Percentiles rank a stretch among this genome's conserved stretches.
phyloP scores from a whole-genome alignment of 1,140 invertebrate species.

The Panagrolaimus sp. region DNA sequence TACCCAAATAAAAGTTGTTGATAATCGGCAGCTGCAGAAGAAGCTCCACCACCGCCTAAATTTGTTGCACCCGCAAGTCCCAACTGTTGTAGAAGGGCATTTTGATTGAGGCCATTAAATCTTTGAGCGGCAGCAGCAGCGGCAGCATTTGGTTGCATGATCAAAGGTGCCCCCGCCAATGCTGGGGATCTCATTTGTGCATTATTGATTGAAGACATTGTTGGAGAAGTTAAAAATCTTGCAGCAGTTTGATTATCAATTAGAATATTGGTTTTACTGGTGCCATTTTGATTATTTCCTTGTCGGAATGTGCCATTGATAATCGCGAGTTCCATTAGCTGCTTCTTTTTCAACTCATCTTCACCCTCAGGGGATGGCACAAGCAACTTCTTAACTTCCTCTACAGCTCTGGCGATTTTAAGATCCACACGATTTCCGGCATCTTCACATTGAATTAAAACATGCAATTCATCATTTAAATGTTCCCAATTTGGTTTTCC shows the following conservation, averaged over 20 bases:
- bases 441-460: conserved; percentile 95
- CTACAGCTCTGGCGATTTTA: conserved; percentile 85
- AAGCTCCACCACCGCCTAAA: not conserved
- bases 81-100: conserved; percentile 4
- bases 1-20: conserved; percentile 9
- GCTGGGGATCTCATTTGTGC: not conserved
- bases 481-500: conserved; percentile 99
- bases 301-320: conserved; percentile 92
- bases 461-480: conserved; percentile 94
- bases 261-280: conserved; percentile 14
- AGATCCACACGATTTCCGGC: conserved; percentile 88
- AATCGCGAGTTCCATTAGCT: conserved; percentile 98
- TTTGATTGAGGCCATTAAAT: not conserved
- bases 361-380: conserved; percentile 86
- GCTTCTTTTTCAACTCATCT: conserved; percentile 97
- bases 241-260: conserved; percentile 4
- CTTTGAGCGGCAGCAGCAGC: not conserved
- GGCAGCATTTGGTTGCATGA: not conserved
- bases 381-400: conserved; percentile 94
- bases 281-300: conserved; percentile 27
- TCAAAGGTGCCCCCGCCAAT: not conserved
- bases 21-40: not conserved
- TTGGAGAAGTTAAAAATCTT: conserved; percentile 4
- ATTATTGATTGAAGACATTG: conserved; percentile 14
- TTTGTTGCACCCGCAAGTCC: not conserved